Base-by-base conservation (phyloP, 1,140 invertebrate genomes). In the Drosophila guanche region DNA sequence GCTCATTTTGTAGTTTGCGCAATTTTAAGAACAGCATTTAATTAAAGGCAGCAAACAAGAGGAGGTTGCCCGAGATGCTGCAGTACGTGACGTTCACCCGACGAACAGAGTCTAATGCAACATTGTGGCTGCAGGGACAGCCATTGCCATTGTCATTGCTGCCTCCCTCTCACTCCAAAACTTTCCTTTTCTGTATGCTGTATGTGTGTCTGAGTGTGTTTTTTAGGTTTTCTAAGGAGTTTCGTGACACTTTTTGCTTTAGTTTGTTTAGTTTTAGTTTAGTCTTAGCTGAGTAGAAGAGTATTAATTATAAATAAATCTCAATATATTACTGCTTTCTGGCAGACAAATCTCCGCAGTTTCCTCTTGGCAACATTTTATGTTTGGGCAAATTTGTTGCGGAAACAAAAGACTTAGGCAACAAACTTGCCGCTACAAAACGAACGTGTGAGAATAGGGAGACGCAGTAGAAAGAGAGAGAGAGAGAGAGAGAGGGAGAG, bases 1-100 rank as follows among this genome's bases (percentile, higher is more conserved):
- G 81, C 72, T 85, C 76, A 85, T 85, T 85, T 85, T 80, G 80
- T 75, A 85, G 68, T 74, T 67, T 67, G 63, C 77, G 76, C 76
- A 85, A 86, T 85, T 85, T 85, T 76, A 85, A 85, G 74, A 80
- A 79, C 76, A 79, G 70, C 80, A 85, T 85, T 85, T 85, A 85
- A 85, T 85, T 85, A 85, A 85, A 79, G 72, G 23, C 71, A 40
- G 62, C 47, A 14, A 14, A 37, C 12, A 23, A 20, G 20, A 22
- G 16, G 12, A 20, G 47, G 1, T 20, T 20, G 16, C 14, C 23
- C n/a, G 22, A 29, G 41, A 5, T 40, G 59, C 6, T 55, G 43
- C 41, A 48, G 74, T 58, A 84, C 69, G 74, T 74, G 79, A 75
- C 75, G 79, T 58, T 75, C 79, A 75, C 71, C 75, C 75, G 75